Percentiles rank a stretch among this genome's conserved stretches.
Conservation (phyloP, 2,888 invertebrate genomes). For the Autographa pulchrina region DNA sequence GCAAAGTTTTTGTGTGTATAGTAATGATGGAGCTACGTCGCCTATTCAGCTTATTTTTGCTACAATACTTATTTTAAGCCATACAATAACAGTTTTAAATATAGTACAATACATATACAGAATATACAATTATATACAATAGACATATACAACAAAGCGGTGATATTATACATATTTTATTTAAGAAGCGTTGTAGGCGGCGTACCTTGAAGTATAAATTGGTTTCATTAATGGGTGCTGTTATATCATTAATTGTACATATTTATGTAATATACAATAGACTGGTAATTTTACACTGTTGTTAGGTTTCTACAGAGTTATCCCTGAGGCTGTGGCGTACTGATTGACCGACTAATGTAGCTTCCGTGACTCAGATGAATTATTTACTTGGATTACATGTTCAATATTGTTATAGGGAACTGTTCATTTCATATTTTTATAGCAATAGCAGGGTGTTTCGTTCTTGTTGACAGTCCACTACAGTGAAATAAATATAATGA, state of each 20-base stretch:
- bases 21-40: slow-evolving; percentile 71
- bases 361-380: slow-evolving; percentile 44
- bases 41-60: slow-evolving; percentile 85
- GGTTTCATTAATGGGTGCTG: slow-evolving; percentile 88
- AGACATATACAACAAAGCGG: slow-evolving; percentile 77
- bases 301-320: slow-evolving; percentile 88
- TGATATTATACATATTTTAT: slow-evolving; percentile 82
- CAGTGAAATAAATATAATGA: slow-evolving; percentile 45
- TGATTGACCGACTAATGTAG: slow-evolving; percentile 45
- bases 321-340: slow-evolving; percentile 73
- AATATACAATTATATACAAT: slow-evolving; percentile 80
- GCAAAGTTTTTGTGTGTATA: slow-evolving; percentile 72
- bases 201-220: slow-evolving; percentile 72
- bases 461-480: slow-evolving; percentile 17
- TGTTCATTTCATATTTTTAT: slow-evolving; percentile 16
- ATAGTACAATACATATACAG: slow-evolving; percentile 82
- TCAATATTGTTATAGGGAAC: slow-evolving; percentile 19
- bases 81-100: slow-evolving; percentile 74
- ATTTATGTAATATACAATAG: slow-evolving; percentile 89
- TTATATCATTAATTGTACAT: slow-evolving; percentile 88
- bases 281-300: slow-evolving; percentile 88
- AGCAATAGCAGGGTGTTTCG: slow-evolving; percentile 32
- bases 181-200: slow-evolving; percentile 78
- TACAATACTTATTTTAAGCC: slow-evolving; percentile 84
- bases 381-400: slow-evolving; percentile 45